Percentiles rank a stretch among this genome's conserved stretches.
Conservation (phyloP, 2,113 vertebrate species). For the Passerina amoena region DNA sequence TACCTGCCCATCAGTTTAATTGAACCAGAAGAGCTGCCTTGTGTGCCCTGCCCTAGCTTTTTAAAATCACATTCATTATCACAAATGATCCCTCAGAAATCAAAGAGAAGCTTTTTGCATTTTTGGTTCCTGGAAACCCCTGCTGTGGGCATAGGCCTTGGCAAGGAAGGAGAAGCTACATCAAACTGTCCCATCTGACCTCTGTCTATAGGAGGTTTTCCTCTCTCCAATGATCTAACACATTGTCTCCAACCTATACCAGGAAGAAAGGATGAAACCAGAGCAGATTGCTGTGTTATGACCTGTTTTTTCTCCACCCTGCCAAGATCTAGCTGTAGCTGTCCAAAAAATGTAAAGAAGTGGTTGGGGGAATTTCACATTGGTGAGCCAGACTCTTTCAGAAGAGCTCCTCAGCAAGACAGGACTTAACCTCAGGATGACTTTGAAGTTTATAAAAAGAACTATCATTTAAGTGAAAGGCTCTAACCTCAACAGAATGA, state of each 20-base stretch:
- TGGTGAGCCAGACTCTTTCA: constrained; percentile 47
- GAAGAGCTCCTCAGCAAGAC: constrained; percentile 44
- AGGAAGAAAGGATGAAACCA: constrained; percentile 49
- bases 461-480: constrained; percentile 64
- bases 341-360: constrained; percentile 28
- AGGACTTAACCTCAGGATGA: constrained; percentile 64
- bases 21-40: background rate
- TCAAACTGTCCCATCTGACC: constrained; percentile 19
- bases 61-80: background rate
- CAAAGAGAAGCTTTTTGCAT: background rate
- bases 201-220: constrained; percentile 8
- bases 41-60: background rate
- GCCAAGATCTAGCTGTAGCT: constrained; percentile 44
- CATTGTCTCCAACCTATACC: constrained; percentile 10
- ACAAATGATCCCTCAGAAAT: background rate
- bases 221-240: constrained; percentile 29
- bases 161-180: constrained; percentile 12
- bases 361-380: constrained; percentile 25
- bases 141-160: background rate
- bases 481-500: constrained; percentile 57
- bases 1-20: constrained; percentile 6
- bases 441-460: constrained; percentile 76
- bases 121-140: constrained; percentile 15
- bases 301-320: constrained; percentile 29
- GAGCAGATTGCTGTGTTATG: constrained; percentile 39